These are phyloP conservation scores for Neodiprion lecontei DNA, from an alignment of 1,140 invertebrate species.

Conservation along the genomic window DNA sequence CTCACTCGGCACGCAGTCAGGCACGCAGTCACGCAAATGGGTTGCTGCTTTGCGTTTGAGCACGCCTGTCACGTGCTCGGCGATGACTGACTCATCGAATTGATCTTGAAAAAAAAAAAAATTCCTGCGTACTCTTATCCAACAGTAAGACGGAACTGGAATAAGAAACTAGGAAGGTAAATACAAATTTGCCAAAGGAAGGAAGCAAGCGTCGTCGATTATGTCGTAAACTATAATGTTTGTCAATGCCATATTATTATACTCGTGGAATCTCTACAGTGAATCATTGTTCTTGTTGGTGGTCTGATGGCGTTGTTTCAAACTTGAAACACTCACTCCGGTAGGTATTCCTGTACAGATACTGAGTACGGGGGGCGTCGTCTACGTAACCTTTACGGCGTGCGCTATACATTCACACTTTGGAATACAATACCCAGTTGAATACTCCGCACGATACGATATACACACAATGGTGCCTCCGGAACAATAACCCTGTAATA, in stretches of 20 bases:
- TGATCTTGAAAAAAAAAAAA: background rate
- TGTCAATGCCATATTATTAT: background rate
- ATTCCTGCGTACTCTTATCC: too few relatives aligned
- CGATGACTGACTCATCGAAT: conserved; percentile 2
- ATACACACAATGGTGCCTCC: background rate
- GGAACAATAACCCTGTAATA: background rate
- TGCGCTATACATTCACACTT: background rate
- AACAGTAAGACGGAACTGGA: too few relatives aligned
- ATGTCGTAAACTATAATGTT: background rate
- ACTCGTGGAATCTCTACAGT: background rate
- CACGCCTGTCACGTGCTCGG: background rate
- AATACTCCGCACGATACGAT: background rate
- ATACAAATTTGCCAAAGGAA: too few relatives aligned
- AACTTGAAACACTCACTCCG: background rate
- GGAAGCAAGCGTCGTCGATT: background rate
- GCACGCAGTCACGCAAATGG: too few relatives aligned
- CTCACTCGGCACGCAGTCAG: background rate
- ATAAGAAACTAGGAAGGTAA: too few relatives aligned
- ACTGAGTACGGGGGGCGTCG: too few relatives aligned
- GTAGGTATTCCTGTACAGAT: too few relatives aligned
- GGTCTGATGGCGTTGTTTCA: background rate
- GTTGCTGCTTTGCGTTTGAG: background rate
- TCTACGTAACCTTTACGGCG: too few relatives aligned
- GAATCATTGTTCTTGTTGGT: background rate
- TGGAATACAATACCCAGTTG: background rate